Base-by-base conservation (phyloP, 2,797 vertebrate genomes). In the Ambastaia sidthimunki region DNA sequence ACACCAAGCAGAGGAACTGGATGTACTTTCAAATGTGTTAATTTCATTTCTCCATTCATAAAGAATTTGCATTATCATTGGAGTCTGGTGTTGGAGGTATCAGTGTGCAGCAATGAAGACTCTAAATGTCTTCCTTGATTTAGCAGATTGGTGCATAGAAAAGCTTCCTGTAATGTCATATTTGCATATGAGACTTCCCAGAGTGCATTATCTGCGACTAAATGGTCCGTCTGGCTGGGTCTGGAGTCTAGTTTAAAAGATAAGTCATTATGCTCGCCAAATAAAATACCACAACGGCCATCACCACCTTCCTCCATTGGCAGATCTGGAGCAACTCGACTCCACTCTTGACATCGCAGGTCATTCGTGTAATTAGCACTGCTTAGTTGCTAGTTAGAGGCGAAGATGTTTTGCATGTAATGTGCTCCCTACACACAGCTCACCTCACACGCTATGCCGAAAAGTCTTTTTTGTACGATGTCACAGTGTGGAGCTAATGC, bases 161-260 rank as follows among this genome's bases (percentile, higher is more conserved):
- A 78, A 88, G 88, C 86, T 80, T 89, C n/a, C 83, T 79, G 92
- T 92, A 93, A 94, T 94, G 93, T 93, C 93, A 93, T 87, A 94
- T 94, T 93, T 91, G 93, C 93, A 93, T 94, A 93, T 86, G 74
- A 82, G 87, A 90, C 89, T 86, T 88, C 78, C 87, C 84, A 84
- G 89, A 89, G 90, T 87, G 86, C 86, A 83, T 84, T 85, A 59
- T 88, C 62, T 85, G 84, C 83, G 83, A 84, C 57, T 83, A 87
- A 80, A 68, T 50, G 77, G 81, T 79, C 82, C 85, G 85, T 85
- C 83, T 52, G 16, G 87, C 85, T 63, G 74, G 88, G 86, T 83
- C 83, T 87, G 87, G 88, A 44, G 83, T 87, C 90, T 92, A 90
- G 91, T 90, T 89, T 87, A 87, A 78, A 85, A 90, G 90, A 91